These are phyloP conservation scores for Falco concolor DNA, from an alignment of 2,797 vertebrate species.

Conservation along the genomic window DNA sequence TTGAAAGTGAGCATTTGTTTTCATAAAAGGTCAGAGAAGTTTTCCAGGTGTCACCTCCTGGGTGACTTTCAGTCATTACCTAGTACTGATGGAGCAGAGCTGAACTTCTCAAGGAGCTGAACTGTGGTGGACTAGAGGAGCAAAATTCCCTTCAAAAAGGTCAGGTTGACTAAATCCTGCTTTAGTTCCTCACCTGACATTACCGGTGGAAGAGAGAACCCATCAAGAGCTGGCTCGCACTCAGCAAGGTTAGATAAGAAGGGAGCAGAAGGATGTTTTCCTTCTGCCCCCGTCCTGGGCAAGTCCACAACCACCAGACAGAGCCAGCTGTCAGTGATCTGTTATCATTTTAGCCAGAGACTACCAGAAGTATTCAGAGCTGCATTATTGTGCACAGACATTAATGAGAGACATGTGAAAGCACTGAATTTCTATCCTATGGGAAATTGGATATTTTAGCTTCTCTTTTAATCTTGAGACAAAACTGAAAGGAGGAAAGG, in stretches of 20 bases:
- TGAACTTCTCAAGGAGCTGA: not conserved
- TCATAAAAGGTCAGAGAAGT: not conserved
- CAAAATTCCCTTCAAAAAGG: not conserved
- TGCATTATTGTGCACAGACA: not conserved
- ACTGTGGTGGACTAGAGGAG: not conserved
- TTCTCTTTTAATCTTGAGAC: not conserved
- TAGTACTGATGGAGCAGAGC: not conserved
- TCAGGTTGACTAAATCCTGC: not conserved
- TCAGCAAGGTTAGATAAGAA: not conserved
- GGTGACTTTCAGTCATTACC: not conserved
- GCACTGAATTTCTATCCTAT: not conserved
- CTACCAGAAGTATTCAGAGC: not conserved
- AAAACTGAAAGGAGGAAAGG: constrained; percentile 7
- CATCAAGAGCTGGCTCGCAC: rapidly evolving
- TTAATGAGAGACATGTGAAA: constrained; percentile 34
- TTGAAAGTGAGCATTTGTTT: not conserved
- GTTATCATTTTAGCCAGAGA: not conserved
- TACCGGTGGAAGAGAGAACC: not conserved
- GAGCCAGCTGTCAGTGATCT: not conserved
- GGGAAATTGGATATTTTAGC: not conserved
- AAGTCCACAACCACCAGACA: not conserved
- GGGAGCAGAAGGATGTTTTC: not conserved
- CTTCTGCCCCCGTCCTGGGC: not conserved
- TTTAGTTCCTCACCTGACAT: not conserved
- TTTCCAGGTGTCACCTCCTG: not conserved